Percentiles rank a stretch among this genome's conserved stretches.
Conservation (phyloP, 1,140 invertebrate species). For the Hydropsyche tenuis region DNA sequence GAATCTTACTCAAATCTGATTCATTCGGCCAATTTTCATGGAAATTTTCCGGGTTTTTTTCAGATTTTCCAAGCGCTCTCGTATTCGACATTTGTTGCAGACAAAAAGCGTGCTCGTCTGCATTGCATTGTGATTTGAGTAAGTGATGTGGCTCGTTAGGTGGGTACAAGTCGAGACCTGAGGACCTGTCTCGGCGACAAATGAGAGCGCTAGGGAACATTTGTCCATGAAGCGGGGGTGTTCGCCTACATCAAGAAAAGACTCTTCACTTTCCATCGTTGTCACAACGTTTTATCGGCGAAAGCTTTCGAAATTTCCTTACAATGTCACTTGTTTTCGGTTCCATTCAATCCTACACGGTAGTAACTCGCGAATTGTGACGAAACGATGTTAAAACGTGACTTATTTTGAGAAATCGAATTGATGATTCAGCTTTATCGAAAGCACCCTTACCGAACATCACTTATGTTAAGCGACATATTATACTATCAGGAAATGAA, state of each 20-base stretch:
- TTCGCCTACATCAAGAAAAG: conserved; percentile 5
- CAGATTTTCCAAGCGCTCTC: not conserved
- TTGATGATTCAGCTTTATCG: too few relatives aligned
- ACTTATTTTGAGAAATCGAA: too few relatives aligned
- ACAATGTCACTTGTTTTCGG: too few relatives aligned
- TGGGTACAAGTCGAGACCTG: conserved; percentile 11
- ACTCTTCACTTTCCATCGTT: conserved; percentile 10
- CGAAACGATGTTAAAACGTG: too few relatives aligned
- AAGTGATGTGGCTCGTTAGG: conserved; percentile 38
- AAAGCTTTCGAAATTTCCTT: too few relatives aligned
- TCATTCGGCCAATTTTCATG: not conserved
- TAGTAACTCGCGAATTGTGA: too few relatives aligned
- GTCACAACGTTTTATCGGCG: too few relatives aligned
- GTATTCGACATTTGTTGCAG: not conserved
- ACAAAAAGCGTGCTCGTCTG: conserved; percentile 26
- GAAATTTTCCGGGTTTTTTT: not conserved
- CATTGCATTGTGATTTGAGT: conserved; percentile 37
- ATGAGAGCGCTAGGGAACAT: conserved; percentile 32
- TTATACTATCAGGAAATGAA: too few relatives aligned
- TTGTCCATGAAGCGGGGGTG: conserved; percentile 20
- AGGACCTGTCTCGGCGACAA: conserved; percentile 32
- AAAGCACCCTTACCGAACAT: too few relatives aligned
- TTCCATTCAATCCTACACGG: too few relatives aligned
- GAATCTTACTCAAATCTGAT: too few relatives aligned
- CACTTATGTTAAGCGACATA: too few relatives aligned